Base-by-base conservation (phyloP, 2,888 invertebrate genomes). In the Cartodere bifasciata region DNA sequence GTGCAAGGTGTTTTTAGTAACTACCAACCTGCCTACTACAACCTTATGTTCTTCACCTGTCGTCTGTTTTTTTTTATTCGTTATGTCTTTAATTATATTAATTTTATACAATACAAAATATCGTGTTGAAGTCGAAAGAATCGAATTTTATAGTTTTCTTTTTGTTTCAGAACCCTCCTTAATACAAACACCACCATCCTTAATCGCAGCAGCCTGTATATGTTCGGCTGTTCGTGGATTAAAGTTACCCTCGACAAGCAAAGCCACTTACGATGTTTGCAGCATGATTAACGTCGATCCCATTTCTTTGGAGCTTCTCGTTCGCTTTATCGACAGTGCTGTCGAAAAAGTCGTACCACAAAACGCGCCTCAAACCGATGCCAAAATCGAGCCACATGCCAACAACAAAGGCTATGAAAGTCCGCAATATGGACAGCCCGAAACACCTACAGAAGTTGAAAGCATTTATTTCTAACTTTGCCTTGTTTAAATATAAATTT, bases 151-250 rank as follows among this genome's bases (percentile, higher is more conserved):
- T n/a, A n/a, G n/a, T n/a, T n/a, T 42, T 45, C 44, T 39, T 42
- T 45, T 52, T 52, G 41, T 63, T 61, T 17, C 71, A 80, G 82
- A 82, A 58, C 73, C 77, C n/a, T 72, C 72, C 43, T 72, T 81
- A 49, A 71, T 80, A 39, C 65, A 73, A 50, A 74, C 74, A 32
- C 70, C 74, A 7, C 76, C 81, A 14, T 81, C 81, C 1, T 50
- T 79, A 49, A 68, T 80, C 11, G 79, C 80, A 1, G 69, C 73
- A 6, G 76, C 78, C 4, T 76, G 78, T 50, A 67, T 81, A 31
- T 68, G 72, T 23, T 75, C 78, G 1, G 78, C 80, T 1, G 70
- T 74, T 6, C 65, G 72, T 6, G 79, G 78, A 1, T 48, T 75
- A 34, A 61, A 62, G 37, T 43, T 58, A 58, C 64, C 65, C 49